phyloP scores from a whole-genome alignment of 2,888 invertebrate genomes.

The Drosophila meridiana region DNA sequence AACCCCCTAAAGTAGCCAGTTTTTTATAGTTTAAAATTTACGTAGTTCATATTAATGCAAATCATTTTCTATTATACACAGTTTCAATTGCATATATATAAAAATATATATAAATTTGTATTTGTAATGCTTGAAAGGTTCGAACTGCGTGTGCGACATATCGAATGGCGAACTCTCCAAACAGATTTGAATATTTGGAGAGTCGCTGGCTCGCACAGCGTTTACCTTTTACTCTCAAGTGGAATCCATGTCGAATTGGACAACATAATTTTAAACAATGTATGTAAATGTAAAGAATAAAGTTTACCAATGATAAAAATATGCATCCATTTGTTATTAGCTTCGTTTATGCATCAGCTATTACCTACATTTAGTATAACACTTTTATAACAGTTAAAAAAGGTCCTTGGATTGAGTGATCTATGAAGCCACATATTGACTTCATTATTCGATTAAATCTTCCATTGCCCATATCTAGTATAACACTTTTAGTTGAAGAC shows the following conservation, averaged over 20 bases:
- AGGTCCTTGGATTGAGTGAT: background rate
- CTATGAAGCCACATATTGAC: conserved; percentile 25
- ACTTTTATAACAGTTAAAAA: conserved; percentile 64
- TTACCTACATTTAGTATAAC: conserved; percentile 6
- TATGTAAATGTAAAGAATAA: conserved; percentile 77
- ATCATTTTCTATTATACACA: conserved; percentile 40
- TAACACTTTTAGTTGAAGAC: conserved; percentile 62
- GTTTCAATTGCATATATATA: background rate
- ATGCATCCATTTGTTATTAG: conserved; percentile 9
- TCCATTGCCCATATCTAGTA: background rate
- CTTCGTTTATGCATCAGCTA: conserved; percentile 53
- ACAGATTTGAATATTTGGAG: background rate
- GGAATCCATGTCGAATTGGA: conserved; percentile 57
- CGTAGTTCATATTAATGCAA: conserved; percentile 63
- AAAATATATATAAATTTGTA: conserved; percentile 28
- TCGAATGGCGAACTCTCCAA: background rate
- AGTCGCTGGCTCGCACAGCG: conserved; percentile 20
- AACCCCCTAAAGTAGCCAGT: conserved; percentile 68
- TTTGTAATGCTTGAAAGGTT: conserved; percentile 28
- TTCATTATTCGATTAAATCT: background rate
- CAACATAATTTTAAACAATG: conserved; percentile 67
- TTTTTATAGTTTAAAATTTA: conserved; percentile 69
- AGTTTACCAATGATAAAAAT: conserved; percentile 78
- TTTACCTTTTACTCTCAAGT: conserved; percentile 42
- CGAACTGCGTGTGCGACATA: conserved; percentile 1